Conservation (phyloP, 2,113 vertebrate species). For the Addax nasomaculatus region DNA sequence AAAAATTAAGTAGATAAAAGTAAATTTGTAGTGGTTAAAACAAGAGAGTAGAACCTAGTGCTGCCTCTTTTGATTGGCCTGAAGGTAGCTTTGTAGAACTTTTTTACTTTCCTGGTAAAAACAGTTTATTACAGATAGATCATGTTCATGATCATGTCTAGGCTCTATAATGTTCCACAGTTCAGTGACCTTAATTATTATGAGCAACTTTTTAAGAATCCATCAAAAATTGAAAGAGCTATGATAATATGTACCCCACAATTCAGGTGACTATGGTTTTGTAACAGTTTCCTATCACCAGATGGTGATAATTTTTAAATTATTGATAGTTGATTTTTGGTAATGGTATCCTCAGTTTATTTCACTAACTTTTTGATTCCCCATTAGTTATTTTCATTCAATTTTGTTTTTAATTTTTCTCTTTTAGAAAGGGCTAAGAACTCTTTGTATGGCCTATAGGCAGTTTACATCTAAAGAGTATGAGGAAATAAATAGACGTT, state of each 20-base stretch:
- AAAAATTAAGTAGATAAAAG: not conserved
- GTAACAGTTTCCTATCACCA: not conserved
- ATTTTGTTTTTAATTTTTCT: constrained; percentile 39
- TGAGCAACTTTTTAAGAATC: not conserved
- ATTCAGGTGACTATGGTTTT: not conserved
- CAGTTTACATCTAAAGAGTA: constrained; percentile 91
- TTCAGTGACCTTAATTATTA: not conserved
- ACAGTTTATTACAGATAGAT: not conserved
- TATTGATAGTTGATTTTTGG: constrained; percentile 6
- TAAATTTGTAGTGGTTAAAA: not conserved
- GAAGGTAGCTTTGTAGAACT: not conserved
- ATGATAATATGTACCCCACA: not conserved
- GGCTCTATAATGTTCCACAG: not conserved
- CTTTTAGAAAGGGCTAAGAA: constrained; percentile 93
- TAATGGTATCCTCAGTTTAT: not conserved
- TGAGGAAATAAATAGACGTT: constrained; percentile 84
- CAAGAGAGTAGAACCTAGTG: not conserved
- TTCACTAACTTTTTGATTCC: not conserved
- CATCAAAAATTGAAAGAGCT: not conserved
- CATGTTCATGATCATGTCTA: not conserved
- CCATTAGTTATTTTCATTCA: not conserved
- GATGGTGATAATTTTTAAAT: not conserved
- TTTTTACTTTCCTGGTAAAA: not conserved
- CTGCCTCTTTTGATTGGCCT: not conserved
- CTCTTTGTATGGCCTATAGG: constrained; percentile 93